Base-by-base conservation (phyloP, 2,888 invertebrate species). In the Himalopsyche kuldschensis region DNA sequence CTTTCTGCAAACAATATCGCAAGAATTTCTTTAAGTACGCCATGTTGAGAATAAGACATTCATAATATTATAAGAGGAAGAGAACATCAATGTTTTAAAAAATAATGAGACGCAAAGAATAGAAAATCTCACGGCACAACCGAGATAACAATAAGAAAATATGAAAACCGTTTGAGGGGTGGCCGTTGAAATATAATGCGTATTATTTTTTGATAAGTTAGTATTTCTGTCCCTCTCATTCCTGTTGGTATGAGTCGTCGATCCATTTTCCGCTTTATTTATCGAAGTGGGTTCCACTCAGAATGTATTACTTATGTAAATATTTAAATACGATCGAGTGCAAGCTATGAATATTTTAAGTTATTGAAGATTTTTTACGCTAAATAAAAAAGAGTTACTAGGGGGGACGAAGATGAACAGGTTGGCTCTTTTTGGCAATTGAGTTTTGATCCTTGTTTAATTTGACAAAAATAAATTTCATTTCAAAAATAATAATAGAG, bases 301-400 rank as follows among this genome's bases (percentile, higher is more conserved):
- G 85, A 85, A 85, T 86, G 91, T 91, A 91, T 91, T 91, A 91
- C 91, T 92, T 92, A 92, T 92, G 92, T 91, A 92, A 92, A 92
- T 92, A 92, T 92, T 92, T 92, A 92, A 92, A 92, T 92, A 92
- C 92, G 91, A 92, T 92, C 91, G 90, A 91, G 91, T 91, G 91
- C 92, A 91, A 91, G 91, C 92, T 92, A 92, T 92, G 92, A 92
- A 92, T 92, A 92, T 92, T 91, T 92, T 92, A 92, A 92, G 84
- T 85, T 86, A 84, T 85, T 85, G 85, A 80, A 82, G 82, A 84
- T 84, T 84, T 86, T 85, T 84, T 78, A 79, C 78, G 80, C 84
- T 82, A 82, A 84, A 82, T 84, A 84, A 83, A 80, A 78, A 84
- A 84, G 82, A 84, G 84, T 84, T 84, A 81, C 80, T 32, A 75